Percentiles rank a stretch among this genome's conserved stretches.
These are phyloP conservation scores for Hymenopus coronatus DNA, from an alignment of 2,888 invertebrate species.

Conservation along the genomic window DNA sequence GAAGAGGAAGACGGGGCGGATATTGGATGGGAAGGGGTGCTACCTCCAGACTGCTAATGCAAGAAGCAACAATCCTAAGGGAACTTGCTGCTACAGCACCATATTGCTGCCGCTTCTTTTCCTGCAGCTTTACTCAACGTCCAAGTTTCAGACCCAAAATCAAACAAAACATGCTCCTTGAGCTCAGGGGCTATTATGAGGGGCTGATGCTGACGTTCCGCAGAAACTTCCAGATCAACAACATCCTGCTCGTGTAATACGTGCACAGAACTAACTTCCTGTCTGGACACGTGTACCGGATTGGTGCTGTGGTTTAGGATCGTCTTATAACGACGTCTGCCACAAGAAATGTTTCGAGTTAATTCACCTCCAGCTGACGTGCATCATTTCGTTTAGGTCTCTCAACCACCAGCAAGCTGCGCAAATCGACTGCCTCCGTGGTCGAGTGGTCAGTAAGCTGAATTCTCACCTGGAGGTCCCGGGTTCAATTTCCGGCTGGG, in stretches of 20 bases:
- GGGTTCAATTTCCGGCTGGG: too few species aligned
- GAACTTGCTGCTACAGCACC: neutral
- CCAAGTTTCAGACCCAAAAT: slow-evolving; percentile 5
- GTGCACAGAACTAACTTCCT: neutral
- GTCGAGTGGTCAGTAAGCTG: too few species aligned
- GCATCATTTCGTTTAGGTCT: too few species aligned
- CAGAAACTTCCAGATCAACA: neutral
- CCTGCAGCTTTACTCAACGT: neutral
- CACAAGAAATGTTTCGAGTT: neutral
- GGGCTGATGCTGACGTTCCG: too few species aligned
- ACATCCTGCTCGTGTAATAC: neutral
- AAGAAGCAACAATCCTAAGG: neutral
- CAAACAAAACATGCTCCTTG: neutral
- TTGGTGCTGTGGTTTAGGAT: neutral
- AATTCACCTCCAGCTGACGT: neutral
- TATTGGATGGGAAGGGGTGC: neutral
- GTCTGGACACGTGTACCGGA: neutral
- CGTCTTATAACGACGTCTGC: neutral
- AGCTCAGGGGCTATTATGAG: neutral
- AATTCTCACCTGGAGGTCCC: too few species aligned
- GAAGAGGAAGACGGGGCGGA: neutral
- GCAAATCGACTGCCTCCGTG: too few species aligned
- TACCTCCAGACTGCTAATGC: neutral
- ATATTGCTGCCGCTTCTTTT: neutral
- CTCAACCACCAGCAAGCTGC: too few species aligned